Evolutionary conservation across 2,888 invertebrate species (phyloP).

Genomic region (Pristionchus arcanus): DNA sequence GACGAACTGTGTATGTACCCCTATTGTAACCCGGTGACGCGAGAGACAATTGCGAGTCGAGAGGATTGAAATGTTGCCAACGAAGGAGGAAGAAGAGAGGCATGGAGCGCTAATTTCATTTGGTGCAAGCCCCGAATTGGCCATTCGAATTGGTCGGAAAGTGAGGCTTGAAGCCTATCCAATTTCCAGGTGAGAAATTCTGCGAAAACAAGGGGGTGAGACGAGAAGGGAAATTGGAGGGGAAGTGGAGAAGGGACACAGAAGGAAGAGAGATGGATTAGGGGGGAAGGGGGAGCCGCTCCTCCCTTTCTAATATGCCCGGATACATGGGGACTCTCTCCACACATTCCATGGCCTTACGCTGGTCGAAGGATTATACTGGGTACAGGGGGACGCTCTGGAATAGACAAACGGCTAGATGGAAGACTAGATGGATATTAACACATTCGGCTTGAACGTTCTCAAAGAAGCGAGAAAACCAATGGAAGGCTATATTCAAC

Average conservation of each 20-base stretch:
- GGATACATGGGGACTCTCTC: neutral
- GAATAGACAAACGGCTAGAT: too few species aligned
- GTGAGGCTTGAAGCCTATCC: neutral
- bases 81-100: neutral
- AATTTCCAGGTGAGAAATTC: neutral
- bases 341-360: neutral
- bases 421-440: too few species aligned
- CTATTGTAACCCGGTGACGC: neutral
- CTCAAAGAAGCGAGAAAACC: too few species aligned
- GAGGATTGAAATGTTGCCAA: neutral
- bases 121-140: neutral
- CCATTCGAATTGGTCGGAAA: neutral
- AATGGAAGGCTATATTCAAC: too few species aligned
- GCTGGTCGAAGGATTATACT: neutral
- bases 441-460: too few species aligned
- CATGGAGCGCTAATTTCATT: conserved; percentile 11
- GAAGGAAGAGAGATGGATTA: neutral
- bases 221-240: neutral
- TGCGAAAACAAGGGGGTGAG: neutral
- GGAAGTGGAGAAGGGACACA: neutral
- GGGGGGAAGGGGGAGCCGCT: neutral
- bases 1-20: too few species aligned
- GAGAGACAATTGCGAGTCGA: neutral
- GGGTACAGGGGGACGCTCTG: too few species aligned
- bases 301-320: conserved; percentile 3